Evolutionary conservation across 1,140 invertebrate species (phyloP).

Genomic region (Helicorthomorpha holstii): DNA sequence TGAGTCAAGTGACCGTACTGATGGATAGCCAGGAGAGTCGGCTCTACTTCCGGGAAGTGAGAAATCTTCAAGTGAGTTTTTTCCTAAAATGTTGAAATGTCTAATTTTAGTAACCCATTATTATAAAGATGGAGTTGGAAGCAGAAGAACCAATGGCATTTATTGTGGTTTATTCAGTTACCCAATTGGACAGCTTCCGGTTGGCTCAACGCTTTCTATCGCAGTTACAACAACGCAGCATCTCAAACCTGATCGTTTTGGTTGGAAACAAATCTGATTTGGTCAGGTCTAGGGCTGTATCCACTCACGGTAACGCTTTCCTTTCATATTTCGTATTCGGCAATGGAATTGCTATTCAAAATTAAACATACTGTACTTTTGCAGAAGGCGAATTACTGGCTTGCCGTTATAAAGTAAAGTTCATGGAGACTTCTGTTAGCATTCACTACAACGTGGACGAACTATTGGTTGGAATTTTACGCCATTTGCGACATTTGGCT

Average conservation of each 20-base stretch:
- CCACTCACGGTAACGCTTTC: not conserved
- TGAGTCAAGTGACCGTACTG: too few species aligned
- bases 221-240: conserved; percentile 6
- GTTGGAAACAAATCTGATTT: conserved; percentile 32
- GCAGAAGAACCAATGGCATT: conserved; percentile 14
- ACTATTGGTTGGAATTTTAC: conserved; percentile 58
- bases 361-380: conserved; percentile 13
- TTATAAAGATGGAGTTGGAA: not conserved
- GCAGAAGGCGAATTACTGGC: conserved; percentile 71
- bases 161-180: conserved; percentile 20
- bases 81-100: too few species aligned
- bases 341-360: not conserved
- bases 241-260: conserved; percentile 17
- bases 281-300: conserved; percentile 21
- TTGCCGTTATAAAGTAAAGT: conserved; percentile 67
- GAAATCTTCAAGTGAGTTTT: too few species aligned
- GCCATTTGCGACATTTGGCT: conserved; percentile 61
- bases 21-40: too few species aligned
- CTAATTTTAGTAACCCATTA: too few species aligned
- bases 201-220: not conserved
- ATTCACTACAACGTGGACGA: conserved; percentile 84
- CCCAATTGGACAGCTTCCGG: conserved; percentile 15
- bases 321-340: not conserved
- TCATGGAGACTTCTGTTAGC: conserved; percentile 73
- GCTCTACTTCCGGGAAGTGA: too few species aligned